Base-by-base conservation (phyloP, 2,797 vertebrate genomes). In the Tragelaphus oryx region DNA sequence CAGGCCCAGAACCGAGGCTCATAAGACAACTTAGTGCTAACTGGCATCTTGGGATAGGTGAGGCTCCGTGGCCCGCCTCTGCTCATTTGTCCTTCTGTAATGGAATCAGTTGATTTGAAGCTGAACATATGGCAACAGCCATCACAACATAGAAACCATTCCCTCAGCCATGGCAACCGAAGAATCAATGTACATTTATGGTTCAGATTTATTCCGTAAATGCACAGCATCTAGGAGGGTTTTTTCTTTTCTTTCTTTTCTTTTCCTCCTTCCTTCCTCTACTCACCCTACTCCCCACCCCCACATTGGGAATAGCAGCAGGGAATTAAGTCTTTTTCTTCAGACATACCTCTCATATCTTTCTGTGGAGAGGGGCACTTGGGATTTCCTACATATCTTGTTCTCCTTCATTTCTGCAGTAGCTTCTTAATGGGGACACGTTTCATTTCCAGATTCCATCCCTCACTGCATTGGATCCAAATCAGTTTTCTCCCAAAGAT, bases 71-170 rank as follows among this genome's bases (percentile, higher is more conserved):
- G 24, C 4, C 12, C 28, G 6, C 2, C 57, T 82, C 46, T 88
- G 18, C 46, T 82, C 33, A 79, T 52, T 57, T 16, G 24, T 83
- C 24, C 16, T 74, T 83, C 92, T 37, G 48, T 59, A 20, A 65
- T 81, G 16, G 52, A 96, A 78, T 92, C 87, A 54, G 92, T 46
- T 97, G 95, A 80, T 68, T 92, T 62, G 79, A 93, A 96, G 79
- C 46, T 81, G 93, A 94, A 88, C 93, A 94, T 94, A 96, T 81
- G 90, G 95, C 60, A 82, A 5, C 83, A 89, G 62, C 79, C 62
- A 74, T 91, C 62, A 48, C 68, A 94, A 89, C 88, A 82, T 62
- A 93, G 93, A 87, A 96, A 89, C 93, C 57, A 62, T 83, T 86
- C 59, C 18, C 28, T 96, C 91, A 87, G 76, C 88, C 86, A 91